Evolutionary conservation across 2,888 invertebrate species (phyloP).

Genomic region (Sphaeridia pumilis): DNA sequence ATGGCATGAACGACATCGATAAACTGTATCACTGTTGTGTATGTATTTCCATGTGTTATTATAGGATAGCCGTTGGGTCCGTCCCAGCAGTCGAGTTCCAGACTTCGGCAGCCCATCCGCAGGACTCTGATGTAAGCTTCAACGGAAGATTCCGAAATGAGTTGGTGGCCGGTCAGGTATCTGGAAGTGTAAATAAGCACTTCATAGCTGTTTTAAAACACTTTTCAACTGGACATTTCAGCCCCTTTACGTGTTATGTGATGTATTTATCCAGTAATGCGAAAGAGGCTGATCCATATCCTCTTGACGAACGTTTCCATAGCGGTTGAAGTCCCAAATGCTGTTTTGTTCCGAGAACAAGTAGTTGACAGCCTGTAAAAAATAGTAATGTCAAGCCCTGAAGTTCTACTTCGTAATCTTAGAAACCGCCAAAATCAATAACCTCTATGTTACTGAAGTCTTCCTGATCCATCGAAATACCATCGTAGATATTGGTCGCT

Average conservation of each 20-base stretch:
- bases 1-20: constrained; percentile 43
- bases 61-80: constrained; percentile 44
- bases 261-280: constrained; percentile 56
- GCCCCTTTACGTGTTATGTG: constrained; percentile 72
- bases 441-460: neutral
- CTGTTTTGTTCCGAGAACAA: constrained; percentile 86
- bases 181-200: neutral
- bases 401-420: too few species aligned
- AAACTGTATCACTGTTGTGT: constrained; percentile 42
- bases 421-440: too few species aligned
- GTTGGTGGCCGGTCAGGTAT: constrained; percentile 94
- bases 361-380: constrained; percentile 84
- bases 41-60: constrained; percentile 48
- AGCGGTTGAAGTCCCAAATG: constrained; percentile 66
- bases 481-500: too few species aligned
- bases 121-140: constrained; percentile 90
- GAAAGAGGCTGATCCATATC: constrained; percentile 74
- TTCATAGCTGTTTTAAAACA: too few species aligned
- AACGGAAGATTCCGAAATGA: constrained; percentile 88
- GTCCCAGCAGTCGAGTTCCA: constrained; percentile 42
- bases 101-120: constrained; percentile 69
- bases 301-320: constrained; percentile 59
- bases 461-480: neutral
- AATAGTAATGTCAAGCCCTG: too few species aligned
- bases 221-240: too few species aligned